Base-by-base conservation (phyloP, 2,888 invertebrate species). In the Tineola bisselliella region DNA sequence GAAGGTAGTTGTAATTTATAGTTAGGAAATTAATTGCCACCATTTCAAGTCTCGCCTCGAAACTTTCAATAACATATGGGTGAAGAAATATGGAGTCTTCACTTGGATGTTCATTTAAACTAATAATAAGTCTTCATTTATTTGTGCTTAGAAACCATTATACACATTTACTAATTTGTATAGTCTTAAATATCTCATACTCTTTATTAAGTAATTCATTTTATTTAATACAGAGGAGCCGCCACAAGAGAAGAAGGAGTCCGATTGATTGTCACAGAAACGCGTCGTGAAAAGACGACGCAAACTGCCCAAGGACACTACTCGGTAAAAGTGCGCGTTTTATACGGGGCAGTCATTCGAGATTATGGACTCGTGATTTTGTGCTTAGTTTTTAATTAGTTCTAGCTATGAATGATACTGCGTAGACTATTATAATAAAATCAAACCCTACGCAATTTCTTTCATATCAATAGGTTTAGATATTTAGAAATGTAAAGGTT, bases 271-370 rank as follows among this genome's bases (percentile, higher is more conserved):
- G 70, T 79, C 86, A 71, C 81, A 84, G 19, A 87, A 87, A 70
- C 87, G 87, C 84, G 86, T 78, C 80, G 84, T 84, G 68, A 87
- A 86, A 63, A 71, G 86, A 69, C 84, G 86, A 68, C 84, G 84
- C 78, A 87, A 87, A 73, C 81, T 1, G 65, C 33, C 58, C 6
- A 58, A 58, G 12, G 33, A 58, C 58, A 63, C n/a, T n/a, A n/a
- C 68, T 60, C 79, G 77, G 68, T 79, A 68, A 74, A 64, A 52
- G 15, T 48, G 48, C 43, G 43, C 6, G 25, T 25, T 25, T 25
- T 25, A 25, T 25, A 25, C 25, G 25, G 62, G 58, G 63, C 64
- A 64, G 17, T 56, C 17, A 56, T 18, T 61, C 43, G 19, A 18
- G 18, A 25, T 25, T 2, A 25, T 25, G 25, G 25, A 25, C 25